phyloP scores from a whole-genome alignment of 2,113 vertebrate genomes.

The Macrotis lagotis region DNA sequence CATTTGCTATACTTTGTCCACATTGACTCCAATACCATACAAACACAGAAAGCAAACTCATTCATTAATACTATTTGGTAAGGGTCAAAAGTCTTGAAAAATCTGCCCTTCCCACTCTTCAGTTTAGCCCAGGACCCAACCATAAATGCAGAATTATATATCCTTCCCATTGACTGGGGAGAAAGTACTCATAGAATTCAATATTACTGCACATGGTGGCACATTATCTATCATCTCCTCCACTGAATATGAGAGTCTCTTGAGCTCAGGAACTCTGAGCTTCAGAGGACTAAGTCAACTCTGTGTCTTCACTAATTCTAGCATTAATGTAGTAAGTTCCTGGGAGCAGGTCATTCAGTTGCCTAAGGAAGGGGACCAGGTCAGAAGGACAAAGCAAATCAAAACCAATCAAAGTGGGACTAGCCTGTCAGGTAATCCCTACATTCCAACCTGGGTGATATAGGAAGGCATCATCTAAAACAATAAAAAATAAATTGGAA shows the following conservation, averaged over 20 bases:
- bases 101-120: background rate
- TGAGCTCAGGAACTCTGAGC: background rate
- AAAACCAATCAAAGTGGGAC: background rate
- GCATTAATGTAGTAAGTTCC: background rate
- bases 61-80: background rate
- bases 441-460: background rate
- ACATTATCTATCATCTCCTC: background rate
- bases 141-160: background rate
- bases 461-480: background rate
- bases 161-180: background rate
- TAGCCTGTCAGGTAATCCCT: background rate
- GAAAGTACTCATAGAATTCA: background rate
- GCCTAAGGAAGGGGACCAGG: background rate
- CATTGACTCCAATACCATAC: background rate
- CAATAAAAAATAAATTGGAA: too few species aligned
- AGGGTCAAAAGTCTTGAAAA: conserved; percentile 5
- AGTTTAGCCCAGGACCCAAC: background rate
- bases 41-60: conserved; percentile 4
- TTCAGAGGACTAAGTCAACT: background rate
- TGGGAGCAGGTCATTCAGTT: background rate
- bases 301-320: background rate
- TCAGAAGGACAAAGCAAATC: background rate
- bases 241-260: background rate
- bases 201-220: background rate
- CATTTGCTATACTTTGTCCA: conserved; percentile 31